These are phyloP conservation scores for Heterocephalus glaber DNA, from an alignment of 2,113 vertebrate genomes.

Conservation along the genomic window DNA sequence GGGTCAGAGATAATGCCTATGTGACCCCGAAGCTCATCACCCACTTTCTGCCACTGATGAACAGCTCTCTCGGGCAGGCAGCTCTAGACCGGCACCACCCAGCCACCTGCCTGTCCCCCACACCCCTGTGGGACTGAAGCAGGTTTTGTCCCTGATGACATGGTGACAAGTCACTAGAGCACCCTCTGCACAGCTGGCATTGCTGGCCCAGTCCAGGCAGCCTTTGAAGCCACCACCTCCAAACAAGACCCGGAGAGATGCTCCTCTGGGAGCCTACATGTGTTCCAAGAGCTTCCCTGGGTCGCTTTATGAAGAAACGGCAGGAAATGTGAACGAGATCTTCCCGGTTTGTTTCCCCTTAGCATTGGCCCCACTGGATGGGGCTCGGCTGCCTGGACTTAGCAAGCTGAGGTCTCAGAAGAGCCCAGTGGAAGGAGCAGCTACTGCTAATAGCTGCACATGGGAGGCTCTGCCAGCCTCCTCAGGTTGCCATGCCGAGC, in stretches of 20 bases:
- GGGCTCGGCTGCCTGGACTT: background rate
- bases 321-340: too few relatives aligned
- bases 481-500: fast-evolving
- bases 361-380: fast-evolving
- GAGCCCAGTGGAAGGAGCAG: background rate
- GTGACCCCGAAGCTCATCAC: too few relatives aligned
- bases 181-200: background rate
- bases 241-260: background rate
- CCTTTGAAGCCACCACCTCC: too few relatives aligned
- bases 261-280: background rate
- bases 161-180: background rate
- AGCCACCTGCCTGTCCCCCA: fast-evolving
- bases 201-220: background rate
- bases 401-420: fast-evolving
- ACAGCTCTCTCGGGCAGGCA: background rate
- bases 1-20: background rate
- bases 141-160: background rate
- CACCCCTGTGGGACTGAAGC: background rate
- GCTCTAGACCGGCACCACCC: background rate
- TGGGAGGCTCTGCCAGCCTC: fast-evolving
- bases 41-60: background rate
- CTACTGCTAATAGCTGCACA: fast-evolving
- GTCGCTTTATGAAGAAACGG: background rate
- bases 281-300: background rate
- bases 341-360: too few relatives aligned